Evolutionary conservation across 2,797 vertebrate genomes (phyloP).

Genomic region (Sardinella longiceps): DNA sequence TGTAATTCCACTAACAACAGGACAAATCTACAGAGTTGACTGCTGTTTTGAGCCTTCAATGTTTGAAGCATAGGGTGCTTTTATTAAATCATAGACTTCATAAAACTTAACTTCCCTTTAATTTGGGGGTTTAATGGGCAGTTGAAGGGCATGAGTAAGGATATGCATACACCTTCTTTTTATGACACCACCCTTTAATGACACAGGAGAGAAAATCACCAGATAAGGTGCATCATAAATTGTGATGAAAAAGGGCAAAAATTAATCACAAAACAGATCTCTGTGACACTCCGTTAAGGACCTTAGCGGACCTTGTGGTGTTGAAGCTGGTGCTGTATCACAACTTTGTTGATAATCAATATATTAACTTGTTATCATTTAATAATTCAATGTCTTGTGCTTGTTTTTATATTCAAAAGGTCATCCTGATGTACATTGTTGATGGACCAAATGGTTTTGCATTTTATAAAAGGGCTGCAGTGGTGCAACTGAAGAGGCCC

Average conservation of each 20-base stretch:
- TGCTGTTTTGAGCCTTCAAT: slow-evolving; percentile 19
- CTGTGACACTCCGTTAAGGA: too few relatives aligned
- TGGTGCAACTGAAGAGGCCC: too few relatives aligned
- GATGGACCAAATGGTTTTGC: too few relatives aligned
- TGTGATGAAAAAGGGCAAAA: not conserved
- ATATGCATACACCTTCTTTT: slow-evolving; percentile 45
- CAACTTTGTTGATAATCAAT: not conserved
- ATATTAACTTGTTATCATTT: too few relatives aligned
- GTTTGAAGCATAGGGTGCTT: slow-evolving; percentile 47
- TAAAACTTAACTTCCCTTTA: slow-evolving; percentile 55
- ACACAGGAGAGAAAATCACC: slow-evolving; percentile 41
- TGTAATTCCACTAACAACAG: too few relatives aligned
- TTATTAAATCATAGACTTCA: slow-evolving; percentile 50
- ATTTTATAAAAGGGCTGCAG: too few relatives aligned
- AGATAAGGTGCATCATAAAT: slow-evolving; percentile 13
- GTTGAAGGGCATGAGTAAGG: slow-evolving; percentile 50
- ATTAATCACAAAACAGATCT: not conserved
- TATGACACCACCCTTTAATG: slow-evolving; percentile 43
- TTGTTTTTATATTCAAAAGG: too few relatives aligned
- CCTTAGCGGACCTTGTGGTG: not conserved
- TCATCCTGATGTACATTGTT: too few relatives aligned
- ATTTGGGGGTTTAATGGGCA: slow-evolving; percentile 53
- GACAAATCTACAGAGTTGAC: not conserved
- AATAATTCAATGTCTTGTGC: too few relatives aligned
- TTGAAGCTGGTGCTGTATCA: not conserved